These are phyloP conservation scores for Periophthalmodon schlosseri DNA, from an alignment of 2,113 vertebrate species.

Conservation along the genomic window DNA sequence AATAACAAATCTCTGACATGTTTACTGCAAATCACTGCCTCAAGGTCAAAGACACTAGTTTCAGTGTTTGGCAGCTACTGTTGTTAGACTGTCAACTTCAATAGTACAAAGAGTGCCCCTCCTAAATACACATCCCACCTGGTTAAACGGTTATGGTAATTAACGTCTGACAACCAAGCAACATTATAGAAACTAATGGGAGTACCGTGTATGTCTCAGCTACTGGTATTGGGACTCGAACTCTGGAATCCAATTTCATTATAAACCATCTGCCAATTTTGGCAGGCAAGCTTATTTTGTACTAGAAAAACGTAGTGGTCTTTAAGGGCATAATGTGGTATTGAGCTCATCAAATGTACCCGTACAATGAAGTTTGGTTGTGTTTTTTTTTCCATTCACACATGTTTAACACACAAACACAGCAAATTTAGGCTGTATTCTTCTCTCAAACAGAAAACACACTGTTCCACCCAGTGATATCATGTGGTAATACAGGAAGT, in stretches of 20 bases:
- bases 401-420: too few relatives aligned
- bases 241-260: background rate
- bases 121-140: constrained; percentile 13
- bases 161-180: background rate
- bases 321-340: too few relatives aligned
- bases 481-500: too few relatives aligned
- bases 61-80: constrained; percentile 1
- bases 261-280: background rate
- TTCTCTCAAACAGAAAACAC: too few relatives aligned
- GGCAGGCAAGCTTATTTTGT: too few relatives aligned
- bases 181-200: background rate
- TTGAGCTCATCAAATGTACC: too few relatives aligned
- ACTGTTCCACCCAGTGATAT: too few relatives aligned
- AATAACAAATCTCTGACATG: constrained; percentile 4
- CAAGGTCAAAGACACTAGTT: constrained; percentile 7
- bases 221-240: background rate
- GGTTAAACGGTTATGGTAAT: background rate
- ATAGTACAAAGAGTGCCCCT: background rate
- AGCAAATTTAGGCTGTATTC: too few relatives aligned
- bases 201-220: background rate
- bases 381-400: too few relatives aligned
- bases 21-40: background rate
- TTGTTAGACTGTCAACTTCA: constrained; percentile 6
- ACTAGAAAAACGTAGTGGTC: too few relatives aligned
- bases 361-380: too few relatives aligned